phyloP scores from a whole-genome alignment of 2,888 invertebrate species.

The Amblyjoppa fuscipennis region DNA sequence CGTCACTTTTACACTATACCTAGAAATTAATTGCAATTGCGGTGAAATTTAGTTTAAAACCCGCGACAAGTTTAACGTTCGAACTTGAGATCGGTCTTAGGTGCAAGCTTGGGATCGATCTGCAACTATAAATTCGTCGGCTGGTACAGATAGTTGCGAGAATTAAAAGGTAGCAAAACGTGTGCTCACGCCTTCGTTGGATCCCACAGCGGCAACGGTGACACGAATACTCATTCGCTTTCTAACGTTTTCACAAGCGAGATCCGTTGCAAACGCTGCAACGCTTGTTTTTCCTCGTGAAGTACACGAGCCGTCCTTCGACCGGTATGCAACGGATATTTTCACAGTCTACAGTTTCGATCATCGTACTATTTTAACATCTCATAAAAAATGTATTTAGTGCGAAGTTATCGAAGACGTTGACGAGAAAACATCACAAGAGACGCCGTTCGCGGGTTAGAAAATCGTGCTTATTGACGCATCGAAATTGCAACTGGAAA shows the following conservation, averaged over 20 bases:
- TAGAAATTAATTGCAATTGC: background rate
- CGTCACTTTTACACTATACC: background rate
- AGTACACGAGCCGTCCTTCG: conserved; percentile 45
- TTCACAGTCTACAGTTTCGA: conserved; percentile 2
- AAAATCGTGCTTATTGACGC: background rate
- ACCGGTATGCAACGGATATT: conserved; percentile 6
- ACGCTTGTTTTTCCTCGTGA: conserved; percentile 10
- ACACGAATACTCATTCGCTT: conserved; percentile 27
- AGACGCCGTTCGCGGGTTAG: background rate
- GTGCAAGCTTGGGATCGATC: background rate
- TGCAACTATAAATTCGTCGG: background rate
- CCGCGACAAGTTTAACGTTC: background rate
- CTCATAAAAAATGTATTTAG: background rate
- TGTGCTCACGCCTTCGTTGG: conserved; percentile 6
- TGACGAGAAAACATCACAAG: background rate
- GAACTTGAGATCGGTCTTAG: background rate
- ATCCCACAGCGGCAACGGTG: conserved; percentile 25
- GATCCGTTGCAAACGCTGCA: background rate
- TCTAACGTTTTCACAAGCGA: conserved; percentile 33
- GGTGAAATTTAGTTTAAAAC: background rate
- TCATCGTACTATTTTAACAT: background rate
- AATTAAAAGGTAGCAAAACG: background rate
- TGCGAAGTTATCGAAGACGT: background rate
- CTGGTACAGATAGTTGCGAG: background rate
- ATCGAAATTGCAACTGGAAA: background rate